These are phyloP conservation scores for Lasioglossum morio DNA, from an alignment of 2,888 invertebrate species.

Conservation along the genomic window DNA sequence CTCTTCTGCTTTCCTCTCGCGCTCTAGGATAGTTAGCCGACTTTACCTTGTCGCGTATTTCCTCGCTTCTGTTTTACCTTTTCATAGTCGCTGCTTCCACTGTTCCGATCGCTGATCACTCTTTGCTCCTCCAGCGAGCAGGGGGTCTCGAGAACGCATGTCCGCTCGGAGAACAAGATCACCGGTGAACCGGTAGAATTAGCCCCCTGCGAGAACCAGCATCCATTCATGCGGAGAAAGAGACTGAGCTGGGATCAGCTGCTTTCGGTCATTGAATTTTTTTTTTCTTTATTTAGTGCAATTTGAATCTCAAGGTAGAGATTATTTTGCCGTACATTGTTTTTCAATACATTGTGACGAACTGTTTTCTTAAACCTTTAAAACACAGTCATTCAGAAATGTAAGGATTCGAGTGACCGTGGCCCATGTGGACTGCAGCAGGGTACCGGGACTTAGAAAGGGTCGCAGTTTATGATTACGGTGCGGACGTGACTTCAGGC, in stretches of 20 bases:
- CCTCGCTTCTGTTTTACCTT: constrained; percentile 59
- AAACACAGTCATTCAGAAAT: too few species aligned
- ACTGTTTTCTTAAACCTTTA: too few species aligned
- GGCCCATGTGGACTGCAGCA: too few species aligned
- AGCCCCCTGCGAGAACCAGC: not conserved
- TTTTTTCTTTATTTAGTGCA: too few species aligned
- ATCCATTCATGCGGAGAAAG: not conserved
- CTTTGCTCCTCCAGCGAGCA: not conserved
- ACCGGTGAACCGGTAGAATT: constrained; percentile 3
- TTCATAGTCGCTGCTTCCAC: constrained; percentile 44
- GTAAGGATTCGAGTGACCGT: too few species aligned
- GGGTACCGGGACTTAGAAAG: too few species aligned
- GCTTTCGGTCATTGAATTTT: not conserved
- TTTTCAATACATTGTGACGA: too few species aligned
- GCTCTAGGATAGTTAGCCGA: not conserved
- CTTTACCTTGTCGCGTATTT: constrained; percentile 61
- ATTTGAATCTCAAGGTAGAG: too few species aligned
- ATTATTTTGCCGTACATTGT: too few species aligned
- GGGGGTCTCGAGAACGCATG: not conserved
- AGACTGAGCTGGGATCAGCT: not conserved
- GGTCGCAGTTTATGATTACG: too few species aligned
- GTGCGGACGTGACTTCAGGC: too few species aligned
- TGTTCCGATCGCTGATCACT: not conserved
- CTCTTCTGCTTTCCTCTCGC: constrained; percentile 35
- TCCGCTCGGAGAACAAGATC: not conserved